Conservation (phyloP, 2,113 vertebrate species). For the Triplophysa dalaica region DNA sequence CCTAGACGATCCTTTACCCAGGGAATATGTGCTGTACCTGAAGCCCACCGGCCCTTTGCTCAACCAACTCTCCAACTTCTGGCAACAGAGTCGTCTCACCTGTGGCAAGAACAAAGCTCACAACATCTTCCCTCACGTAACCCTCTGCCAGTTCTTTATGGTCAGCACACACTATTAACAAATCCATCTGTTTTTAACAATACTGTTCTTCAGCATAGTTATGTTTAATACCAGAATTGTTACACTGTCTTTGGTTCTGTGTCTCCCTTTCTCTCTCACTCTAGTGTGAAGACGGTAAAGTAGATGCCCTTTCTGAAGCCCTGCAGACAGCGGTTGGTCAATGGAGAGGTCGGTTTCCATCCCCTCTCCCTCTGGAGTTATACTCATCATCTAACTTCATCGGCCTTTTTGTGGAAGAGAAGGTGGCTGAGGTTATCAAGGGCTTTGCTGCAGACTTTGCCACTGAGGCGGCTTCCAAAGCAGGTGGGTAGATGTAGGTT, state of each 20-base stretch:
- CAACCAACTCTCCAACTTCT: conserved; percentile 92
- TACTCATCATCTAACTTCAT: conserved; percentile 96
- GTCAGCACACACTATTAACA: conserved; percentile 68
- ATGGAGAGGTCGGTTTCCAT: conserved; percentile 88
- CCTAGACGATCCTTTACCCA: conserved; percentile 89
- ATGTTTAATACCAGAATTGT: too few species aligned
- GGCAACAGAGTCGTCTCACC: conserved; percentile 92
- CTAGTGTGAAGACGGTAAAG: conserved; percentile 93
- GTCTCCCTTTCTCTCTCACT: conserved; percentile 17
- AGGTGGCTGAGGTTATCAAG: conserved; percentile 91
- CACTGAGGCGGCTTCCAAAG: conserved; percentile 85
- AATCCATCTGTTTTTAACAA: neutral
- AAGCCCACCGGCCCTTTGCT: conserved; percentile 91
- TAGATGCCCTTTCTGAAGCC: conserved; percentile 86
- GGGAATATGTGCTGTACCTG: conserved; percentile 96
- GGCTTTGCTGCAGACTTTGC: conserved; percentile 92
- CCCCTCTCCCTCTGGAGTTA: conserved; percentile 90
- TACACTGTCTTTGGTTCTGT: too few species aligned
- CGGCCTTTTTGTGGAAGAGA: conserved; percentile 95
- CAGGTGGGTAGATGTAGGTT: conserved; percentile 70
- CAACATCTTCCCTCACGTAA: conserved; percentile 98
- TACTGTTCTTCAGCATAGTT: neutral
- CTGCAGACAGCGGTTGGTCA: conserved; percentile 85
- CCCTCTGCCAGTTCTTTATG: conserved; percentile 99
- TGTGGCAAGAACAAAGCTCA: conserved; percentile 98